Evolutionary conservation across 2,797 vertebrate genomes (phyloP).

Genomic region (Chiroxiphia lanceolata): DNA sequence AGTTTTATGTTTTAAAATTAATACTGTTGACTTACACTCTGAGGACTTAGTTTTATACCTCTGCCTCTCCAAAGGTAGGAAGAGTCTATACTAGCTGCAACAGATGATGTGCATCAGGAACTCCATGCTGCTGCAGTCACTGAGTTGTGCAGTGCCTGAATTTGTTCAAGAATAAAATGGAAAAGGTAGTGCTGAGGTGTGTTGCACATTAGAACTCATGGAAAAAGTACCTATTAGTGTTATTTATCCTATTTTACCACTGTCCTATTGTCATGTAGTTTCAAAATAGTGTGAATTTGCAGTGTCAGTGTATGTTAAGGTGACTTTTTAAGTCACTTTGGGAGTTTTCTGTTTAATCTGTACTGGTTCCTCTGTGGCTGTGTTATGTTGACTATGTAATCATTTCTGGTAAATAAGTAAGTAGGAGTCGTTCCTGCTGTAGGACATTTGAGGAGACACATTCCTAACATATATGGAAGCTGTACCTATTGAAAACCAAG

Average conservation of each 20-base stretch:
- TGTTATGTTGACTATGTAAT: not conserved
- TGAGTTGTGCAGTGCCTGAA: not conserved
- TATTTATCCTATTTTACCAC: not conserved
- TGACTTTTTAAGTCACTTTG: not conserved
- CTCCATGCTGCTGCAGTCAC: not conserved
- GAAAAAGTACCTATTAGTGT: not conserved
- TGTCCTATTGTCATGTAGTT: not conserved
- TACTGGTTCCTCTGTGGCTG: not conserved
- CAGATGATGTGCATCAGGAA: not conserved
- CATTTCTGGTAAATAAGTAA: not conserved
- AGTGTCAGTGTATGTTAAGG: not conserved
- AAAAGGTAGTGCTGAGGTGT: not conserved
- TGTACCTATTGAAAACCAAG: not conserved
- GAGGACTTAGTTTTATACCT: not conserved
- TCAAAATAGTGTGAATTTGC: not conserved
- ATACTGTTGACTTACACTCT: not conserved
- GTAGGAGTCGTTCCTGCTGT: not conserved
- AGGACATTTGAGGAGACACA: not conserved
- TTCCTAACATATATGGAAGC: not conserved
- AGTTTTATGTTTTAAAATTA: not conserved
- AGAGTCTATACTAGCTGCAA: not conserved
- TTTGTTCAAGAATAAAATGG: not conserved
- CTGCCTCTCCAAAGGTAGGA: not conserved
- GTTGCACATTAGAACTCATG: not conserved
- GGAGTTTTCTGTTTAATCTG: not conserved